Evolutionary conservation across 2,113 vertebrate species (phyloP), one percentile per base, ranked within the genome.

Genomic region (Coptodon bakossiorum): DNA sequence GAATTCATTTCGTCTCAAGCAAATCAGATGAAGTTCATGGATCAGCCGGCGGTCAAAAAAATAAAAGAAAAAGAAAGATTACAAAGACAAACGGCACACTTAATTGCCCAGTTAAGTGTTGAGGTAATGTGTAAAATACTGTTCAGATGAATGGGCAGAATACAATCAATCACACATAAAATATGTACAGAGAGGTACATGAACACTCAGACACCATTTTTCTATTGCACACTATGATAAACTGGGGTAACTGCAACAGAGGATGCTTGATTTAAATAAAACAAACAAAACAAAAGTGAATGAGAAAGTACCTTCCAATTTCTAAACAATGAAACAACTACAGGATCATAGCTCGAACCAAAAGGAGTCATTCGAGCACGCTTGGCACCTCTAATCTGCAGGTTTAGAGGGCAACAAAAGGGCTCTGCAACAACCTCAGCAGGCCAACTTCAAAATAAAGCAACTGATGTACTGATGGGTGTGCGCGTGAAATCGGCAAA

Each of bases 121-220:
- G 96, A 96, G 96, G 96, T 96, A 96, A 96, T 96, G 94, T 91
- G 91, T 94, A 93, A 93, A 94, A 93, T 95, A 95, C 93, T 90
- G 90, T 95, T 95, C 90, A 91, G 90, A 96, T 91, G 83, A 86
- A 93, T 81, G 92, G 92, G 91, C 94, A 94, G 88, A 95, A 82
- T 96, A 96, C 95, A 96, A 95, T 96, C 96, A 93, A 94, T 94
- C 91, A 95, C 86, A 95, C 91, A 76, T 86, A 89, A 92, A 92
- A 84, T 84, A 92, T 95, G 88, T 89, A 92, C 90, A 92, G 73
- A 81, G 81, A 91, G 87, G 92, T 81, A 85, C 84, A 85, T 68
- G 43, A 84, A 86, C 89, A 89, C 81, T 84, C 82, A 84, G 84
- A 88, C 86, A 88, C 29, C 43, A 57, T 56, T 88, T 86, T 52